Evolutionary conservation across 2,888 invertebrate genomes (phyloP).

Genomic region (Drosophila eohydei): DNA sequence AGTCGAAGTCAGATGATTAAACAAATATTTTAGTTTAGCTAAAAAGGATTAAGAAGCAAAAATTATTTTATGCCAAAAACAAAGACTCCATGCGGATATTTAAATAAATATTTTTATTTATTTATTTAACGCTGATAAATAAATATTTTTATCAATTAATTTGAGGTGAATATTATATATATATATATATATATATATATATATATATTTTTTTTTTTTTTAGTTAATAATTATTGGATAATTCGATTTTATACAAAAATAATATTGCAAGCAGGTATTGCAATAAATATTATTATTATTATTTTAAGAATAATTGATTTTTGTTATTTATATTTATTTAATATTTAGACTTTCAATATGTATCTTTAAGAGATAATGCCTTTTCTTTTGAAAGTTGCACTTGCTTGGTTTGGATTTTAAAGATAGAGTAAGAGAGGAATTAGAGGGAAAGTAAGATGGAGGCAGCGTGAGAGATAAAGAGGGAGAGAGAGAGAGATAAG

Average conservation of each 20-base stretch:
- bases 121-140: neutral
- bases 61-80: neutral
- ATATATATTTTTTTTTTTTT: no score
- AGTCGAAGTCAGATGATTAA: no score
- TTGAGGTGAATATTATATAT: neutral
- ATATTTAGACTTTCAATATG: no score
- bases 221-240: no score
- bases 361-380: no score
- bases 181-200: no score
- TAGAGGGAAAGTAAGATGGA: neutral
- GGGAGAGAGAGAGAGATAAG: constrained; percentile 1
- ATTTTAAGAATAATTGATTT: neutral
- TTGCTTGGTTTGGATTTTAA: neutral
- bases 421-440: neutral
- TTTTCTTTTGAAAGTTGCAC: no score
- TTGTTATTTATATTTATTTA: neutral
- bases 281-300: no score
- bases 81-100: no score
- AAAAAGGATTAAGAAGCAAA: neutral
- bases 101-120: no score
- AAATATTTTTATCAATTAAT: neutral
- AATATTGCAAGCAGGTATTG: no score
- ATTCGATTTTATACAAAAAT: no score
- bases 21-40: neutral
- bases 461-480: neutral